Evolutionary conservation across 2,888 invertebrate genomes (phyloP), one percentile per base, ranked within the genome.

Genomic region (Teinopalpus imperialis): DNA sequence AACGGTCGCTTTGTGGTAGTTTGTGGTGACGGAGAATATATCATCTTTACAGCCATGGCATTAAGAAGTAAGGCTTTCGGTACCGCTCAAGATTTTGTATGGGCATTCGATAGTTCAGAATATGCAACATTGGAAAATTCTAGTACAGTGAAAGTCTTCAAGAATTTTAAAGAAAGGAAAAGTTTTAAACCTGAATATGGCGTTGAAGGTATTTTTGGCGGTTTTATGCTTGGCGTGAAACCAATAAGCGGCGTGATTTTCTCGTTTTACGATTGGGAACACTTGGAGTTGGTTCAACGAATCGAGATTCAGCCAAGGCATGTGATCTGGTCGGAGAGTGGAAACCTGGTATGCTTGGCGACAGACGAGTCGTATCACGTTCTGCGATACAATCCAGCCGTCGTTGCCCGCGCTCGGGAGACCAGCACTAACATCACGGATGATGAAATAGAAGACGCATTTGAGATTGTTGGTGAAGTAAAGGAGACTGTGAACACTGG

Each of bases 31-130:
- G 99, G 99, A 7, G 99, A 99, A 77, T 99, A 98, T 79, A 99
- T 99, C 35, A 99, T 99, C 62, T 99, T 99, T 89, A 99, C 99
- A 0, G 98, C 99, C 0, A 98, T 99, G 98, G 99, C 99, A 0
- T 88, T 99, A 52, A 91, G 99, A 40, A 99, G 99, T 81, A 99
- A 99, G 76, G 98, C 98, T 1, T 99, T 99, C 72, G 99, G 99
- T 0, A 94, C 97, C 6, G 99, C 98, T 0, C 97, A 98, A 64
- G 99, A 99, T 86, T 99, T 99, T 74, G 99, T 99, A 0, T 99
- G 99, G 99, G 97, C 98, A 0, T 91, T 94, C 35, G 99, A 99
- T 75, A 97, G 98, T 20, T 97, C 97, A 30, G 97, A 98, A 61
- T 96, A 95, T 64, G 95, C 95, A 0, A 95, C 94, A 0, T 87